Evolutionary conservation across 2,797 vertebrate species (phyloP).

Genomic region (Syncerus caffer): DNA sequence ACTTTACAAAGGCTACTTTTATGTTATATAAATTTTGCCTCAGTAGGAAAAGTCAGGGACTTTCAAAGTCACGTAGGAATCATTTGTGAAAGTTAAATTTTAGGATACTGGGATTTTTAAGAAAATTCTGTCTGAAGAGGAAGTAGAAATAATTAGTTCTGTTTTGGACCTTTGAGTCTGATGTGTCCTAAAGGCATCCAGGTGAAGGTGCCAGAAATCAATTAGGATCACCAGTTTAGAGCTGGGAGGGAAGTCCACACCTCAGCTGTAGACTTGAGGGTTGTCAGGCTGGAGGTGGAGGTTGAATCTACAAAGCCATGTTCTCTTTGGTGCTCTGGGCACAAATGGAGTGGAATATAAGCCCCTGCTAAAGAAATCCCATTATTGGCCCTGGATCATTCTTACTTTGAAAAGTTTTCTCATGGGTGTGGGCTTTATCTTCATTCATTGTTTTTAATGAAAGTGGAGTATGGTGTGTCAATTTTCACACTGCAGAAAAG

Average conservation of each 20-base stretch:
- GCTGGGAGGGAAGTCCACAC: background rate
- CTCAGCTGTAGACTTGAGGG: background rate
- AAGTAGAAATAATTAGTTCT: background rate
- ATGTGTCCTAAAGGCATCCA: background rate
- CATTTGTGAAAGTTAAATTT: background rate
- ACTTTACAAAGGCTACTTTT: background rate
- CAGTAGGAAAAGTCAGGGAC: background rate
- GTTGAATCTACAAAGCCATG: background rate
- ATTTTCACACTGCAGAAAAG: background rate
- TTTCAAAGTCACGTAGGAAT: background rate
- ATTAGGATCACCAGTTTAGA: background rate
- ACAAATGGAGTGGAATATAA: background rate
- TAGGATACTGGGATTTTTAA: background rate
- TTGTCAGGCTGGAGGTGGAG: background rate
- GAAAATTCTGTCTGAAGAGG: background rate
- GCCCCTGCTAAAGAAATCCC: background rate
- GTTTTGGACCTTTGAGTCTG: background rate
- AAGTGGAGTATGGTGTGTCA: background rate
- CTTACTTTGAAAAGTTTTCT: background rate
- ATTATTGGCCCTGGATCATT: background rate
- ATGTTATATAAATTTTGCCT: background rate
- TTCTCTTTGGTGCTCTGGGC: background rate
- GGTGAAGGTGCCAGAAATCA: background rate
- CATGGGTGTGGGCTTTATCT: background rate
- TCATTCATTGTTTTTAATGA: background rate